phyloP scores from a whole-genome alignment of 2,797 vertebrate species.

The Xyrichtys novacula region DNA sequence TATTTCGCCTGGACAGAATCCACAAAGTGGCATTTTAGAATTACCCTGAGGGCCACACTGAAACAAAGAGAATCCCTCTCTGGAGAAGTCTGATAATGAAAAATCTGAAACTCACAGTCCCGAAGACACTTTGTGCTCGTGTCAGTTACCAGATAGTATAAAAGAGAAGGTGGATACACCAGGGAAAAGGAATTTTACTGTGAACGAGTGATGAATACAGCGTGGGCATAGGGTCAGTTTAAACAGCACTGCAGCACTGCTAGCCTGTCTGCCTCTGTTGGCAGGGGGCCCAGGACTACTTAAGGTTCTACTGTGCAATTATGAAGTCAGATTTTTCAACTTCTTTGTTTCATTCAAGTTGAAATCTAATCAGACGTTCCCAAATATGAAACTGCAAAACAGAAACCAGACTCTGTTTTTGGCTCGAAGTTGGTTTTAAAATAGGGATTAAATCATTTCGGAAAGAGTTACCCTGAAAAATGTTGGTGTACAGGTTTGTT shows the following conservation, averaged over 20 bases:
- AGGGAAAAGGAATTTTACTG: conserved; percentile 54
- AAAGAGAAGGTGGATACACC: conserved; percentile 57
- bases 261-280: conserved; percentile 67
- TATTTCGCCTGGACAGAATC: conserved; percentile 25
- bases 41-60: conserved; percentile 13
- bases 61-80: conserved; percentile 43
- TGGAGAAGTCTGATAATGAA: conserved; percentile 35
- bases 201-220: conserved; percentile 62
- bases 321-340: conserved; percentile 35
- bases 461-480: not conserved
- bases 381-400: conserved; percentile 2
- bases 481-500: not conserved
- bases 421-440: not conserved
- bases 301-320: conserved; percentile 35
- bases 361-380: not conserved
- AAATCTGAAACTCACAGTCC: conserved; percentile 36
- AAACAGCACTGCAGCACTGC: conserved; percentile 45
- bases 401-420: conserved; percentile 6
- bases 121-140: conserved; percentile 39
- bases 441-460: not conserved
- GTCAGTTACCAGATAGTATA: conserved; percentile 36
- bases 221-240: conserved; percentile 68
- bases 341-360: conserved; percentile 8
- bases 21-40: conserved; percentile 27
- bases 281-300: conserved; percentile 58